Evolutionary conservation across 2,888 invertebrate genomes (phyloP).

Genomic region (Lithophane semibrunnea): DNA sequence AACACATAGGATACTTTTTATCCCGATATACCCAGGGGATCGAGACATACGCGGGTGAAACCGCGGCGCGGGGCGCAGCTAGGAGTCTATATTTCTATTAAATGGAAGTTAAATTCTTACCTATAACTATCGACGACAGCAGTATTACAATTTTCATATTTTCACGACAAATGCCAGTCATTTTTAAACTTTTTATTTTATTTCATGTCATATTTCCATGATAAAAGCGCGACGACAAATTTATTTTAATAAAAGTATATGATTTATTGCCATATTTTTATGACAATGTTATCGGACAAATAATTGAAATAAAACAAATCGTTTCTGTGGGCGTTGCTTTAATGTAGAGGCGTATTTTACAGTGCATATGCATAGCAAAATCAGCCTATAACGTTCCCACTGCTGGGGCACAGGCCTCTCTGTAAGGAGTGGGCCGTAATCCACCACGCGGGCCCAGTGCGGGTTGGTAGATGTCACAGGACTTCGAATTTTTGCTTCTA

Average conservation of each 20-base stretch:
- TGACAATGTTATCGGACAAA: constrained; percentile 2
- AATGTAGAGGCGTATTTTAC: not conserved
- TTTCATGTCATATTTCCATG: constrained; percentile 2
- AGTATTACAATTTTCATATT: constrained; percentile 40
- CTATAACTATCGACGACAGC: constrained; percentile 6
- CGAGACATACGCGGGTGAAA: too few species aligned
- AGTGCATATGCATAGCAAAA: not conserved
- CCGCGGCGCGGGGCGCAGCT: too few species aligned
- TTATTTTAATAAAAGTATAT: not conserved
- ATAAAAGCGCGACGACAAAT: not conserved
- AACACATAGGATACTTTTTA: too few species aligned
- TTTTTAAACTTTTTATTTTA: constrained; percentile 16
- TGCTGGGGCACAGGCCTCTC: not conserved
- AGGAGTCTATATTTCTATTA: too few species aligned
- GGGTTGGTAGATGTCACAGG: not conserved
- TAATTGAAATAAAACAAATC: constrained; percentile 5
- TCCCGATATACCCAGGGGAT: too few species aligned
- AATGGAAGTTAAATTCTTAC: constrained; percentile 9
- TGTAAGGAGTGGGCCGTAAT: not conserved
- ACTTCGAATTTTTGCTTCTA: not conserved
- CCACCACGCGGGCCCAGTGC: not conserved
- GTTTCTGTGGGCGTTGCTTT: not conserved
- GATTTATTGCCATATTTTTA: constrained; percentile 33
- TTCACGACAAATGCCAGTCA: not conserved
- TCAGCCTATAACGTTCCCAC: not conserved